Evolutionary conservation across 1,140 invertebrate genomes (phyloP), one percentile per base, ranked within the genome.

Genomic region (Daktulosphaira vitifoliae): DNA sequence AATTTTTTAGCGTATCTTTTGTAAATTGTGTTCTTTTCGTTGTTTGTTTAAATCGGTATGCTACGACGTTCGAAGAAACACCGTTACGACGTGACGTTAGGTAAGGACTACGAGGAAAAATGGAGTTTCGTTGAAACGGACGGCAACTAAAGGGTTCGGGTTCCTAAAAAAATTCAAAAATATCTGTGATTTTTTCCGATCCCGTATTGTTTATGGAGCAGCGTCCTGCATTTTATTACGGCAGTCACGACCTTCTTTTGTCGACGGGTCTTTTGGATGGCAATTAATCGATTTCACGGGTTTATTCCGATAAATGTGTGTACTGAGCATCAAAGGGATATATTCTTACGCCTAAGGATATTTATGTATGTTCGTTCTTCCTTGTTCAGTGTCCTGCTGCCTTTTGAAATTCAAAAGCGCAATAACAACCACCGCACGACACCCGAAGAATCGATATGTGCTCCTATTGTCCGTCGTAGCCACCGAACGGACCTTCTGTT

Each of bases 271-370:
- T 16, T 18, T 9, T n/a, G 11, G 26, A 9, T 11, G 2, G 18
- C 51, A 56, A 56, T 56, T 42, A 59, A 59, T 46, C 54, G 54
- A 59, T 59, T 59, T 59, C 54, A 59, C 54, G 54, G 54, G 42
- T 46, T 44, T 44, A 9, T 15, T 44, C 39, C 13, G 39, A n/a
- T n/a, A n/a, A 2, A 33, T n/a, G n/a, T 33, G 29, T 33, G 29
- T 33, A 11, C 29, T 6, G 29, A 6, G 5, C 29, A 33, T 11
- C 5, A 33, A 11, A 33, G 29, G 29, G 29, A 33, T 33, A 33
- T 33, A 33, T 6, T n/a, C n/a, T n/a, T n/a, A 33, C 29, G 29
- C 11, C 29, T n/a, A n/a, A n/a, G 11, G 5, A 33, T 33, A 33
- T 11, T 11, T 33, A 33, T 33, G 11, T 6, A 33, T 33, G 11